Base-by-base conservation (phyloP, 2,888 invertebrate species). In the Epirrita christyi region DNA sequence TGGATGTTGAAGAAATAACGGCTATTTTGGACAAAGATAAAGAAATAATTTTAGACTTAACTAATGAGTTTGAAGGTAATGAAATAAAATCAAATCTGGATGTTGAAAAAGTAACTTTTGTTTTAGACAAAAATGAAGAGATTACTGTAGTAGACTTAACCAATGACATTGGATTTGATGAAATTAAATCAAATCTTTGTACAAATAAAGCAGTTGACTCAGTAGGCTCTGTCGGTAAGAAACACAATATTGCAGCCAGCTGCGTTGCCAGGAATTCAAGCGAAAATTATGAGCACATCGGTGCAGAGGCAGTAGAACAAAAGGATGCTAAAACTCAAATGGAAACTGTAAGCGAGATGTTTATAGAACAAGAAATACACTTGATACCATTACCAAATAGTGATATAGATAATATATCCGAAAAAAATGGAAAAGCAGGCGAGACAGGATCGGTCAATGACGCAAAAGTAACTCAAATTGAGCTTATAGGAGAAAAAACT, bases 301-400 rank as follows among this genome's bases (percentile, higher is more conserved):
- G 11, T 11, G 21, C 10, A 13, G 11, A 41, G 0, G 13, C 8
- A 48, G 10, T 7, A 28, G 9, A 32, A 38, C 29, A 29, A 28
- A 42, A 21, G 0, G 13, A 28, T 40, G 27, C 27, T 6, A 41
- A 27, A 14, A 43, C 14, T 38, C 47, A 55, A 54, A 42, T 15
- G 8, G 5, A 47, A 0, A 28, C 21, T 37, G 37, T 6, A 48
- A 43, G 5, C 28, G 9, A 37, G n/a, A 37, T 15, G 8, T 6
- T 15, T 11, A 21, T 14, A 11, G 13, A 47, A 15, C 14, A 47
- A 54, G 42, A 27, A 10, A 14, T 46, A n/a, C 34, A 41, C 13
- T 41, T n/a, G 28, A 53, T 42, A 47, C 36, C 54, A 34, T 36
- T 46, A 15, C 47, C 42, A 36, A 28, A 28, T 43, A 32, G 6